Percentiles rank a stretch among this genome's conserved stretches.
Conservation (phyloP, 2,888 invertebrate species). For the Trachelus iudaicus region DNA sequence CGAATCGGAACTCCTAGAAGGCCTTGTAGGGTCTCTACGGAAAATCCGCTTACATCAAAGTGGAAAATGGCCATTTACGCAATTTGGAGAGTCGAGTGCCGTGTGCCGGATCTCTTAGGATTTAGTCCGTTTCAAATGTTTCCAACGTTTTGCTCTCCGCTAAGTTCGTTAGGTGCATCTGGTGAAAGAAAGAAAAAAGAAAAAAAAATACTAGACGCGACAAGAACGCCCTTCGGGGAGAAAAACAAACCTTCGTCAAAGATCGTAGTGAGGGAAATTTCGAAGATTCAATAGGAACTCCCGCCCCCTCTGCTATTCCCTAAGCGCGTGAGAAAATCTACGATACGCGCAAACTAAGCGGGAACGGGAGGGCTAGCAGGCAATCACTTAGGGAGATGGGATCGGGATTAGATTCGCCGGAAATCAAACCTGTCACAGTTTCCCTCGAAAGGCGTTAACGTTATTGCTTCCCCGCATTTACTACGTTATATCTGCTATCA, state of each 20-base stretch:
- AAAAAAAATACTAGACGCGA: background rate
- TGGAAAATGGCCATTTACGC: constrained; percentile 24
- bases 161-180: background rate
- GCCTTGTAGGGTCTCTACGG: constrained; percentile 20
- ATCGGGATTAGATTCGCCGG: background rate
- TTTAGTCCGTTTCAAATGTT: background rate
- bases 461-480: background rate
- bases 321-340: background rate
- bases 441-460: background rate
- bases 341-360: background rate
- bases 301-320: background rate
- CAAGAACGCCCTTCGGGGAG: background rate
- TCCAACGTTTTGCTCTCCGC: background rate
- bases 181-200: background rate
- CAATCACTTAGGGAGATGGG: background rate
- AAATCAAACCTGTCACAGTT: background rate
- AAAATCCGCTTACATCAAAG: constrained; percentile 25
- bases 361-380: background rate
- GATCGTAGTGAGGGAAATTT: background rate
- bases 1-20: constrained; percentile 16
- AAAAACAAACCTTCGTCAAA: background rate
- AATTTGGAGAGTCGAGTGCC: constrained; percentile 12
- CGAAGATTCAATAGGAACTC: background rate
- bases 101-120: background rate
- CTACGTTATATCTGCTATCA: background rate